phyloP scores from a whole-genome alignment of 1,140 invertebrate genomes.

The Eufriesea mexicana region DNA sequence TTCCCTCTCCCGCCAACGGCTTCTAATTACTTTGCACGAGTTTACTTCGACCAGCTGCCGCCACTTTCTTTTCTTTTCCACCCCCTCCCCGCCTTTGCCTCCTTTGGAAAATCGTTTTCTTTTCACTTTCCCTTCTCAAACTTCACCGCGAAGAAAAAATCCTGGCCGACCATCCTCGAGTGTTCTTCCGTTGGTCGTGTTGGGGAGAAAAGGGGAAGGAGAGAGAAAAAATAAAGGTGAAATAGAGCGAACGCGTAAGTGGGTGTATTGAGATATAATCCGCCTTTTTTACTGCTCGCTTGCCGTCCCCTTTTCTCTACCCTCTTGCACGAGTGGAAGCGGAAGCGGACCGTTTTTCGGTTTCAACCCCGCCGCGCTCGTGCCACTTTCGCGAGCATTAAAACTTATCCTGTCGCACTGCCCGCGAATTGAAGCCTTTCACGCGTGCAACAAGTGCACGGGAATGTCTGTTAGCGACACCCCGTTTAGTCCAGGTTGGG shows the following conservation, averaged over 20 bases:
- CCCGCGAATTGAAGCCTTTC: background rate
- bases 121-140: constrained; percentile 23
- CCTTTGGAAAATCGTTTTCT: constrained; percentile 14
- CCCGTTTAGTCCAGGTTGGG: background rate
- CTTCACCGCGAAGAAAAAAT: background rate
- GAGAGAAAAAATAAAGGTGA: background rate
- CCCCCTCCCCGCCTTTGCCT: background rate
- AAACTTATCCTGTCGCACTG: constrained; percentile 17
- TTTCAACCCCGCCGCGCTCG: background rate
- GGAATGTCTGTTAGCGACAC: background rate
- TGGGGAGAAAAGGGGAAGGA: background rate
- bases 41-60: background rate
- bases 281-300: background rate
- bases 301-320: background rate
- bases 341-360: background rate
- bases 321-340: background rate
- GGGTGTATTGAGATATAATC: constrained; percentile 2
- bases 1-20: background rate
- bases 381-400: background rate
- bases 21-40: constrained; percentile 32
- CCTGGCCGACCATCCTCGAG: background rate
- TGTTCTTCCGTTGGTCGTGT: background rate
- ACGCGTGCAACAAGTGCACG: constrained; percentile 27
- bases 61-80: background rate
- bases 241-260: background rate